Conservation (phyloP, 1,140 invertebrate species). For the Cyclargus thomasi region DNA sequence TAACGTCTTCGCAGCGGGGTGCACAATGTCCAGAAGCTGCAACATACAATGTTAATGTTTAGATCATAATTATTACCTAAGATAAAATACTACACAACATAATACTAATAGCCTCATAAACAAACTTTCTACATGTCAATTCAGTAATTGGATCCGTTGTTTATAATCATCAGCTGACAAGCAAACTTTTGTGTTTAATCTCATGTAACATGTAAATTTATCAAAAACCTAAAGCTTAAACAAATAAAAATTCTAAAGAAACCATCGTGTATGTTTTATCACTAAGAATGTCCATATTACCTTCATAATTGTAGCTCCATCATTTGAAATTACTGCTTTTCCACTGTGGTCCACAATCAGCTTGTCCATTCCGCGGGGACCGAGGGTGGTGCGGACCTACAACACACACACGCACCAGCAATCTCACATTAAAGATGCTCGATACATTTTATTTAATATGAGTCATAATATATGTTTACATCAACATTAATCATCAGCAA, state of each 20-base stretch:
- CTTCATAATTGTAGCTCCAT: slow-evolving; percentile 99
- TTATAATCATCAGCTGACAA: slow-evolving; percentile 4
- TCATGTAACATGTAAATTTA: too few species aligned
- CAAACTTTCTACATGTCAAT: neutral
- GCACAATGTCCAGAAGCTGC: slow-evolving; percentile 93
- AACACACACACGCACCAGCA: neutral
- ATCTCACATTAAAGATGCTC: neutral
- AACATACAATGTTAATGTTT: slow-evolving; percentile 17
- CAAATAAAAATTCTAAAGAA: too few species aligned
- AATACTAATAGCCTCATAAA: neutral
- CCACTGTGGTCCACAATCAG: slow-evolving; percentile 93
- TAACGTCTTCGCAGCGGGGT: slow-evolving; percentile 97
- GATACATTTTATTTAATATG: neutral
- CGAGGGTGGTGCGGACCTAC: slow-evolving; percentile 91
- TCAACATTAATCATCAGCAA: slow-evolving; percentile 17
- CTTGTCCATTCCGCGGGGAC: slow-evolving; percentile 99
- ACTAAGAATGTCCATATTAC: slow-evolving; percentile 26
- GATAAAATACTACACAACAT: neutral
- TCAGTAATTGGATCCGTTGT: slow-evolving; percentile 11
- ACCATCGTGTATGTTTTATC: too few species aligned
- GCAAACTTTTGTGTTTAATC: too few species aligned
- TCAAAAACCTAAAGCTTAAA: too few species aligned
- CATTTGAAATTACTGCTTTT: slow-evolving; percentile 98
- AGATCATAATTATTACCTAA: neutral
- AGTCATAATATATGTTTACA: neutral